Base-by-base conservation (phyloP, 2,888 invertebrate species). In the Rhamnusium bicolor region DNA sequence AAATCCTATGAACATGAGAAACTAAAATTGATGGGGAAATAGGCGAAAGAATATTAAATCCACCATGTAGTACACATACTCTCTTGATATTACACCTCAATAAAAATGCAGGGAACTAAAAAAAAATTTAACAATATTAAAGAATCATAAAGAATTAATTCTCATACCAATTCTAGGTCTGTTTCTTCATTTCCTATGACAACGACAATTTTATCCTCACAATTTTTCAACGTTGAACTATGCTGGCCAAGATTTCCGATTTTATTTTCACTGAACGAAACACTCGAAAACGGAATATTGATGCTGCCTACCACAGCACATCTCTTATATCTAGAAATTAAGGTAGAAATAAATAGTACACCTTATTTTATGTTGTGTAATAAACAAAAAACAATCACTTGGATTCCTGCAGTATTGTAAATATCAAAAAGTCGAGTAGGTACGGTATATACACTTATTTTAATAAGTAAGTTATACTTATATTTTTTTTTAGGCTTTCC, bases 41-140 rank as follows among this genome's bases (percentile, higher is more conserved):
- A 2, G 92, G 88, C 73, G 92, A 90, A 60, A 98, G 89, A n/a
- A 94, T 92, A 78, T 94, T 91, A 81, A 97, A 94, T 54, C 98
- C 98, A 69, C 95, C 95, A 88, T 97, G 96, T 12, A 98, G 90
- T 12, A 94, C 92, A 86, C 97, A 96, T 4, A 98, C 96, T 83
- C 93, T 92, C 0, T 92, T 90, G 69, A 96, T 93, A 67, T 92
- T 92, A 84, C 95, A 94, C 75, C 93, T 92, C 58, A 98, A 92
- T 74, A 98, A 89, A 85, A 94, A 94, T 82, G 94, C 94, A 60
- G 97, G 95, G 91, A 98, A 96, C 96, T 97, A 89, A 65, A 89
- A 89, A 68, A 58, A 65, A 73, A 69, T 18, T 54, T 14, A 47
- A 70, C 8, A 12, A 54, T 14, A 8, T 32, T 29, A 16, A 10